A percentile compares a stretch with the other conserved stretches of the same genome.
phyloP scores from a whole-genome alignment of 2,797 vertebrate species.

The Cyclopterus lumpus region DNA sequence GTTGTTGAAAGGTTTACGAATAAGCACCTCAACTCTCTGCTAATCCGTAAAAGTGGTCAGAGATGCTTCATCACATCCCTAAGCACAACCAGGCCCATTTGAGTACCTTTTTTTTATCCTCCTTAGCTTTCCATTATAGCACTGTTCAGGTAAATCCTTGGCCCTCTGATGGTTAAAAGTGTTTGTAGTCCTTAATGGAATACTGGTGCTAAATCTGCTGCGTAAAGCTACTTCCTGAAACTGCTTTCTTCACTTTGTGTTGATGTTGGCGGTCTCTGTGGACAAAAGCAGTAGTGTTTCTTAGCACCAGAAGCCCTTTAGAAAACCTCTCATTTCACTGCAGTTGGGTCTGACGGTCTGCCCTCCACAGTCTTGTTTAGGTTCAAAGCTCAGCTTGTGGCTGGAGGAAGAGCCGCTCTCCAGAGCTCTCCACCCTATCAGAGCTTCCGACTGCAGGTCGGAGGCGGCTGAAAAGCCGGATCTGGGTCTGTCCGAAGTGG shows the following conservation, averaged over 20 bases:
- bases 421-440: background rate
- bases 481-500: background rate
- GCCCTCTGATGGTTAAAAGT: conserved; percentile 11
- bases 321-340: background rate
- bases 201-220: conserved; percentile 6
- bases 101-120: conserved; percentile 9
- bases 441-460: background rate
- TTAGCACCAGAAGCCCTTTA: background rate
- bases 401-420: background rate
- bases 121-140: conserved; percentile 20
- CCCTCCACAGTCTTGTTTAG: background rate
- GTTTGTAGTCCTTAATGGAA: conserved; percentile 21
- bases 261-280: background rate
- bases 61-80: conserved; percentile 54
- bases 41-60: conserved; percentile 61
- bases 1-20: conserved; percentile 54
- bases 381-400: background rate
- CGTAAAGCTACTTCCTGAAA: background rate
- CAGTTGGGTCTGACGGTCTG: background rate
- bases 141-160: conserved; percentile 17
- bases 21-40: conserved; percentile 42
- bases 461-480: background rate
- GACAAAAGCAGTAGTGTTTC: background rate
- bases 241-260: background rate
- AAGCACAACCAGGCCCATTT: conserved; percentile 22